Percentiles rank a stretch among this genome's conserved stretches.
Evolutionary conservation across 2,113 vertebrate genomes (phyloP).

Genomic region (Engystomops pustulosus): DNA sequence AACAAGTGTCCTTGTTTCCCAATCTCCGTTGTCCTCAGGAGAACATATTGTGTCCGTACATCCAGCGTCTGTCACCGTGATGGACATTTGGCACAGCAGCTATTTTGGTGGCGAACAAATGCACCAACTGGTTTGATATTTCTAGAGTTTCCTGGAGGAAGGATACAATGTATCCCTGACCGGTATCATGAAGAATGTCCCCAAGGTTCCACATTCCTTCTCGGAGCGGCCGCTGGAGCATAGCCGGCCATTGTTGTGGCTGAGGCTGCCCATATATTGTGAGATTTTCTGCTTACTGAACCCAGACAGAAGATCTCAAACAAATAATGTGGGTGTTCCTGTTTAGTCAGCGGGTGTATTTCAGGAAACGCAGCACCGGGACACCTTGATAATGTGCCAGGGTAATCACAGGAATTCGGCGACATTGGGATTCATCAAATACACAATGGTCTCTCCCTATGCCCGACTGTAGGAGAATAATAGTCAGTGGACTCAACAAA

Average conservation of each 20-base stretch:
- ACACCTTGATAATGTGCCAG: conserved; percentile 26
- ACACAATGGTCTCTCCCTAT: background rate
- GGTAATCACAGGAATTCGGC: conserved; percentile 25
- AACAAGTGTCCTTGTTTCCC: no score
- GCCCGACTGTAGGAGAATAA: background rate
- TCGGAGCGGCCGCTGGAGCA: background rate
- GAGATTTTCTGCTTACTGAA: conserved; percentile 46
- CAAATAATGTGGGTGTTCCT: conserved; percentile 48
- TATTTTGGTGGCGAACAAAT: background rate
- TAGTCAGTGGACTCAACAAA: background rate
- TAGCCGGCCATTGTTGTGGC: conserved; percentile 6
- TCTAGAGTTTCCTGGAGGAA: background rate
- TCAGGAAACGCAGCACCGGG: conserved; percentile 18
- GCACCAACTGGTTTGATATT: background rate
- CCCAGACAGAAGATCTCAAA: conserved; percentile 37
- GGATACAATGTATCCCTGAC: conserved; percentile 12
- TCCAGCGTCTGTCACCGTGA: background rate
- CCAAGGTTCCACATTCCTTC: conserved; percentile 16
- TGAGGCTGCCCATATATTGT: conserved; percentile 23
- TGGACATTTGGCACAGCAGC: background rate
- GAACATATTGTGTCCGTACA: background rate
- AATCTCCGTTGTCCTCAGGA: background rate
- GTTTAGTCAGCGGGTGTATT: conserved; percentile 49
- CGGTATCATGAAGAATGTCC: background rate
- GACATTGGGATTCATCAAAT: background rate